Conservation (phyloP, 1,140 invertebrate species). For the Eurosta solidaginis region DNA sequence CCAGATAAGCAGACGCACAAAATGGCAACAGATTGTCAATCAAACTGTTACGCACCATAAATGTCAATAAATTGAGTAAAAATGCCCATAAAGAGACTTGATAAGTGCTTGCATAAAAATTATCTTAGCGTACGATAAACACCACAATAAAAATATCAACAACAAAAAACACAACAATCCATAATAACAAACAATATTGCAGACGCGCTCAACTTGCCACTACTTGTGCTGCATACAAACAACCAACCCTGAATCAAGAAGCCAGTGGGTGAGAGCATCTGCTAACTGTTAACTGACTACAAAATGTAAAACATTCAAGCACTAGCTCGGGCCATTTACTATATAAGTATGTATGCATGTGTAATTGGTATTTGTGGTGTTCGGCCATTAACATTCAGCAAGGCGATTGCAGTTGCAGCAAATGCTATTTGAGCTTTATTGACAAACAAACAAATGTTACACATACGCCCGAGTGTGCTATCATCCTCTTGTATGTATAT, state of each 20-base stretch:
- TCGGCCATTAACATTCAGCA: too few relatives aligned
- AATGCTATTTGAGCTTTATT: background rate
- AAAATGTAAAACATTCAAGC: background rate
- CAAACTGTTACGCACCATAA: constrained; percentile 10
- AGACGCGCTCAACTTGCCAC: background rate
- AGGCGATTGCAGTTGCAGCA: background rate
- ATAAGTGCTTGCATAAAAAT: background rate
- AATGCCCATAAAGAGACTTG: background rate
- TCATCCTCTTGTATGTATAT: too few relatives aligned
- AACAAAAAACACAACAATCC: background rate
- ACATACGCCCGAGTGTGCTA: constrained; percentile 20
- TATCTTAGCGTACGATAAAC: background rate
- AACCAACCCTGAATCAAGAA: background rate
- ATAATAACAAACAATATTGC: background rate
- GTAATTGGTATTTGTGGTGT: background rate
- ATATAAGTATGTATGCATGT: background rate
- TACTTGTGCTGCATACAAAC: background rate
- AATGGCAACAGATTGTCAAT: background rate
- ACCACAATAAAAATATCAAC: background rate
- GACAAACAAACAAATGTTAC: background rate
- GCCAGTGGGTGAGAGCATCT: background rate
- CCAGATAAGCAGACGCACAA: background rate
- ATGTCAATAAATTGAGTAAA: constrained; percentile 23
- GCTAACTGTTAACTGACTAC: background rate
- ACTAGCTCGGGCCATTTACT: background rate